Conservation (phyloP, 2,113 vertebrate genomes). For the Sula dactylatra region DNA sequence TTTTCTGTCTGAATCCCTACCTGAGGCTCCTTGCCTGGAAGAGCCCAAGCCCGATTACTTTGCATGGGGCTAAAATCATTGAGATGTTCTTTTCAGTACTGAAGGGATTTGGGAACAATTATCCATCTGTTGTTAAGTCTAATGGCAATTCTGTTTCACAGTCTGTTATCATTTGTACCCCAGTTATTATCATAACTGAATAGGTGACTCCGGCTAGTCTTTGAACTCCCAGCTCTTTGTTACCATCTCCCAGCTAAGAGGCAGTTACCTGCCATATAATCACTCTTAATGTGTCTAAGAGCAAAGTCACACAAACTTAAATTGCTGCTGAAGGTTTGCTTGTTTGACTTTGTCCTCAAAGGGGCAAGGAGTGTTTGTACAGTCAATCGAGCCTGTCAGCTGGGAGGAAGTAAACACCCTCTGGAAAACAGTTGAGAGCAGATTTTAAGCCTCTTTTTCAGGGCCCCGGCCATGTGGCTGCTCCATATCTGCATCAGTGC, state of each 20-base stretch:
- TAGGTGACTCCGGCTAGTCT: not conserved
- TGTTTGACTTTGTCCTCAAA: not conserved
- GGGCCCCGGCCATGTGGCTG: not conserved
- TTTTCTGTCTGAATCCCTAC: not conserved
- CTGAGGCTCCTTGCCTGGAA: not conserved
- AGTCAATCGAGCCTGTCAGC: not conserved
- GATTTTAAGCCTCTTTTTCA: conserved; percentile 6
- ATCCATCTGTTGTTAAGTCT: not conserved
- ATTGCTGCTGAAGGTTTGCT: not conserved
- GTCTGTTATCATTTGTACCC: not conserved
- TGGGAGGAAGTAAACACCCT: conserved; percentile 4
- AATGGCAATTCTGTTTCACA: not conserved
- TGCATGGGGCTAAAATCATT: not conserved
- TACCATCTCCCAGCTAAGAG: not conserved
- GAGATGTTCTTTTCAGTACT: not conserved
- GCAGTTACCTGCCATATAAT: not conserved
- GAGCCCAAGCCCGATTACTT: not conserved
- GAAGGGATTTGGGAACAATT: not conserved
- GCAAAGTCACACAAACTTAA: not conserved
- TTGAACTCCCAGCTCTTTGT: not conserved
- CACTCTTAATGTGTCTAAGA: not conserved
- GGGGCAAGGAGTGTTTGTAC: not conserved
- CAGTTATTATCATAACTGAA: not conserved
- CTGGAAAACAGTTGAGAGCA: not conserved
- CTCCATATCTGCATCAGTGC: not conserved